Evolutionary conservation across 2,797 vertebrate species (phyloP), one percentile per base, ranked within the genome.

Genomic region (Dendrocincla tyrannina): DNA sequence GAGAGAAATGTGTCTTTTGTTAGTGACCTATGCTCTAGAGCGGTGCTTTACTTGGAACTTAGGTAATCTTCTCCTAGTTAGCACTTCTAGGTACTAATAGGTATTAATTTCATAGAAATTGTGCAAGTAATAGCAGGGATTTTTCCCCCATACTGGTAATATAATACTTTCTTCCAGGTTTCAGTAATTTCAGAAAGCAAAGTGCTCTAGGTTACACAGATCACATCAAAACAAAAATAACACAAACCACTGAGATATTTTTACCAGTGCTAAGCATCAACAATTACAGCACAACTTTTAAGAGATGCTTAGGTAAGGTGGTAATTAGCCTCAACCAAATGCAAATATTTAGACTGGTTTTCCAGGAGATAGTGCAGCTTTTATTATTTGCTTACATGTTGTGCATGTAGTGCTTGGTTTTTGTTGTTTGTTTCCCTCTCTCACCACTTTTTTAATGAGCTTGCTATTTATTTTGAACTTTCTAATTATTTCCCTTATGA

Each of bases 381-480:
- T 85, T 81, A 35, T 63, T 88, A 52, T 89, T 93, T 89, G 20
- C 67, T 46, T 79, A 37, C 12, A 64, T 9, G 18, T 88, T 82
- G 28, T 64, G 35, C 37, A 24, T 53, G 8, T 27, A 49, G 44
- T 39, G 32, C 37, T 67, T 81, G 44, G 10, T 9, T 73, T 79
- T 55, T 85, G 17, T 35, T 56, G 18, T 76, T 85, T 60, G n/a
- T 88, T 79, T 93, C 37, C 16, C 20, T 70, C 49, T 76, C 35
- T 69, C 9, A 2, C 11, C 11, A 30, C 39, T 63, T 74, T 74
- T 86, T 53, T 1, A 96, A 91, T 91, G 30, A 83, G 17, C n/a
- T 68, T 60, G 15, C 32, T 91, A 42, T 91, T 91, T 96, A 72
- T 89, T 91, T 92, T 93, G 62, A 83, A n/a, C n/a, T 88, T 92